Conservation (phyloP, 2,888 invertebrate species). For the Pseudoips prasinana region DNA sequence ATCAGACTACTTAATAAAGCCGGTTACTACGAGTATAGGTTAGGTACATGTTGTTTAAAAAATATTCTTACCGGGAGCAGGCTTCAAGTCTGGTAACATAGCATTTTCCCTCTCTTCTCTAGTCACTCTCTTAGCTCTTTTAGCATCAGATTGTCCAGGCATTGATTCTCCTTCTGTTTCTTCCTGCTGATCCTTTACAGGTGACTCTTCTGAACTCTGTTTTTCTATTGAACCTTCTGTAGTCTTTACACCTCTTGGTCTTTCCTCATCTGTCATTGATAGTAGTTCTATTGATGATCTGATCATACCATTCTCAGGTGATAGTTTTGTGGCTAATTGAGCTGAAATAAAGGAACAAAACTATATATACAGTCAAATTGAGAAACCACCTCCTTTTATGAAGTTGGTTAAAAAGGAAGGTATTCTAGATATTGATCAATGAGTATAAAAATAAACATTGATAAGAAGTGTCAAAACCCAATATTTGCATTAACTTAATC, state of each 20-base stretch:
- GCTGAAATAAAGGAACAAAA: constrained; percentile 47
- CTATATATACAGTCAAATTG: too few relatives aligned
- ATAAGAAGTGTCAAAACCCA: too few relatives aligned
- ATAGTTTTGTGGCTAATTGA: constrained; percentile 83
- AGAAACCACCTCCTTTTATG: too few relatives aligned
- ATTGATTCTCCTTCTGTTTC: constrained; percentile 49
- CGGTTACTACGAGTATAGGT: too few relatives aligned
- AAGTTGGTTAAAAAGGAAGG: too few relatives aligned
- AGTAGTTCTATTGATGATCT: constrained; percentile 91
- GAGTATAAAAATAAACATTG: too few relatives aligned
- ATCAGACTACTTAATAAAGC: too few relatives aligned
- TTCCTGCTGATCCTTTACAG: constrained; percentile 27
- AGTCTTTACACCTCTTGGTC: constrained; percentile 82
- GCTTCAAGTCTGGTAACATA: constrained; percentile 91
- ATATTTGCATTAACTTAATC: too few relatives aligned
- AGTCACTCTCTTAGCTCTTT: constrained; percentile 66
- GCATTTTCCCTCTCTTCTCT: constrained; percentile 85
- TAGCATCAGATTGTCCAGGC: constrained; percentile 65
- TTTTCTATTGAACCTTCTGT: constrained; percentile 39
- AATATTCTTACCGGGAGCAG: constrained; percentile 76
- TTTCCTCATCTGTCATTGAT: constrained; percentile 85
- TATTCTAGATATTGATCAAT: too few relatives aligned
- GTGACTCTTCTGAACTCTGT: constrained; percentile 28
- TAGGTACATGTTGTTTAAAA: too few relatives aligned
- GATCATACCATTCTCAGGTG: constrained; percentile 89